A percentile compares a stretch with the other conserved stretches of the same genome.
Evolutionary conservation across 1,140 invertebrate genomes (phyloP).

Genomic region (Lethrus apterus): DNA sequence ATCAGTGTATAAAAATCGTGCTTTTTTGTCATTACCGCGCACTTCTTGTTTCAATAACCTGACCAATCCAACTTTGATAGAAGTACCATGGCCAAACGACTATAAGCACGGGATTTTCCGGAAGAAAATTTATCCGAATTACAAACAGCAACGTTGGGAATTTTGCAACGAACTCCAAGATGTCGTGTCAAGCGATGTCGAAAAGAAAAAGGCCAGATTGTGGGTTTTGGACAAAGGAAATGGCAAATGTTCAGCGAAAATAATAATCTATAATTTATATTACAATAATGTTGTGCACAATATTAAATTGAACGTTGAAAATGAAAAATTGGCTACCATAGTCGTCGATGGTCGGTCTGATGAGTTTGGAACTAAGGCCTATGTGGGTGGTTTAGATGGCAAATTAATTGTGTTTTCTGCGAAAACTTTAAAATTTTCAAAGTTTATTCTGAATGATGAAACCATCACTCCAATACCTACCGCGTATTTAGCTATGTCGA

Average conservation of each 20-base stretch:
- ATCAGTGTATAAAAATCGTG: conserved; percentile 27
- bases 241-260: conserved; percentile 25
- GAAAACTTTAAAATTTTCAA: conserved; percentile 14
- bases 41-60: conserved; percentile 26
- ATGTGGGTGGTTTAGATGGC: conserved; percentile 23
- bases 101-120: conserved; percentile 12
- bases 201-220: conserved; percentile 24
- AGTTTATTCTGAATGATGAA: conserved; percentile 10
- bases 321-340: conserved; percentile 1
- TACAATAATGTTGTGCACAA: conserved; percentile 15
- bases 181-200: conserved; percentile 26
- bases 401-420: conserved; percentile 18
- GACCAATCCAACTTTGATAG: conserved; percentile 29
- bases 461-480: conserved; percentile 6
- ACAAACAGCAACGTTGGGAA: conserved; percentile 26
- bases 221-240: conserved; percentile 34
- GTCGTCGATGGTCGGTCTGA: not conserved
- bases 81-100: conserved; percentile 24
- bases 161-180: conserved; percentile 29
- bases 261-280: conserved; percentile 28
- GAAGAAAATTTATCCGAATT: conserved; percentile 17
- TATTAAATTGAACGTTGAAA: not conserved
- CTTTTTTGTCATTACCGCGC: conserved; percentile 29
- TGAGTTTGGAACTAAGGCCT: conserved; percentile 19
- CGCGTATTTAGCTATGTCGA: conserved; percentile 18